These are phyloP conservation scores for Scaptomyza parva DNA, from an alignment of 2,888 invertebrate genomes.

Conservation along the genomic window DNA sequence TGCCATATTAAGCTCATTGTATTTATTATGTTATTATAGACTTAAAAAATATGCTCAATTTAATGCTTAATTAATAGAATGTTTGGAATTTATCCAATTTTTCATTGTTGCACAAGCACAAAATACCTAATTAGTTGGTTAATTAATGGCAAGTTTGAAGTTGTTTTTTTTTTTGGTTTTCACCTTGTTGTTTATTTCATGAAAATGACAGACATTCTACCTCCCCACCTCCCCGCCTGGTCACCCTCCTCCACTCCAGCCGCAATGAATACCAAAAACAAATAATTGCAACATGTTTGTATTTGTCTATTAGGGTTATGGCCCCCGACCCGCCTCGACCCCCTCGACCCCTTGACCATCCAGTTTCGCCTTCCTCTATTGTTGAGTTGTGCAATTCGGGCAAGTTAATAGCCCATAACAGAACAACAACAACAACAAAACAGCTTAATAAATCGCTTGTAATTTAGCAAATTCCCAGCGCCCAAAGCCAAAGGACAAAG, in stretches of 20 bases:
- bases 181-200: background rate
- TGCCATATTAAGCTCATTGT: no score
- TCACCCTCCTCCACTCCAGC: no score
- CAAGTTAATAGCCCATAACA: slow-evolving; percentile 65
- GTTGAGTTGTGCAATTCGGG: slow-evolving; percentile 56
- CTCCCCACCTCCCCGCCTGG: no score
- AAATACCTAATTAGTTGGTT: background rate
- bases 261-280: slow-evolving; percentile 38
- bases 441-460: slow-evolving; percentile 58
- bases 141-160: background rate
- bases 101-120: background rate
- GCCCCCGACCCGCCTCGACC: background rate
- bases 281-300: slow-evolving; percentile 73
- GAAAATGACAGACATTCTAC: background rate
- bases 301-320: slow-evolving; percentile 56
- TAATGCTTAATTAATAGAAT: background rate
- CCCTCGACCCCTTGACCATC: background rate
- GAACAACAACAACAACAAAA: slow-evolving; percentile 31
- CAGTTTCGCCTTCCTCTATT: background rate
- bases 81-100: background rate
- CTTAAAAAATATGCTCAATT: background rate
- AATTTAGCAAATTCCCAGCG: slow-evolving; percentile 56
- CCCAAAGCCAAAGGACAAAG: slow-evolving; percentile 35
- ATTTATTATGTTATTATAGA: background rate
- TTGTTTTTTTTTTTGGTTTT: background rate